phyloP scores from a whole-genome alignment of 2,113 vertebrate genomes.

The Erinaceus europaeus region DNA sequence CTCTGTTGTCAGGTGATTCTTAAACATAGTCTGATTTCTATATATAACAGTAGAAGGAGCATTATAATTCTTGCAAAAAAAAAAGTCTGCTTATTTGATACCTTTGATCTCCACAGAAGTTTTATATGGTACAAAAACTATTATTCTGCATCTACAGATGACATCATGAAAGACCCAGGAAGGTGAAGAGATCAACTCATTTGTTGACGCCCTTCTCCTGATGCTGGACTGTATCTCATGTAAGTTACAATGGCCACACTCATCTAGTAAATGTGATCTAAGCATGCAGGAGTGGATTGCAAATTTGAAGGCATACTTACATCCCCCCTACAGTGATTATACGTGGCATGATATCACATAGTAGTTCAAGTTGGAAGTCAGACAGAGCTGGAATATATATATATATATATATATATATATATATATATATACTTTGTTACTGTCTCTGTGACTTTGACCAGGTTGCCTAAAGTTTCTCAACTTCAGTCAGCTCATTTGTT shows the following conservation, averaged over 20 bases:
- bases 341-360: neutral
- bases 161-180: neutral
- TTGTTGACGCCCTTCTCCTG: neutral
- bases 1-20: neutral
- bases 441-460: neutral
- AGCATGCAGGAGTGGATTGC: neutral
- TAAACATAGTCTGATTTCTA: neutral
- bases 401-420: too few species aligned
- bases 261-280: neutral
- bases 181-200: neutral
- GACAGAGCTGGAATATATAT: neutral
- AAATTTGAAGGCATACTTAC: neutral
- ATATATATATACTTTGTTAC: too few species aligned
- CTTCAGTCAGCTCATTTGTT: neutral
- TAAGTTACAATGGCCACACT: neutral
- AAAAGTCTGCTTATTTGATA: neutral
- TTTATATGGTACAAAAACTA: neutral
- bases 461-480: neutral
- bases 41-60: neutral
- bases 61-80: neutral
- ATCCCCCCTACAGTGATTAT: neutral
- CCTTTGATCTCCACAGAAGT: neutral
- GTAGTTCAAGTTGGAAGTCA: neutral
- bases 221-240: neutral
- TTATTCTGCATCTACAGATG: neutral